Evolutionary conservation across 2,113 vertebrate genomes (phyloP).

Genomic region (Neopipo cinnamomea): DNA sequence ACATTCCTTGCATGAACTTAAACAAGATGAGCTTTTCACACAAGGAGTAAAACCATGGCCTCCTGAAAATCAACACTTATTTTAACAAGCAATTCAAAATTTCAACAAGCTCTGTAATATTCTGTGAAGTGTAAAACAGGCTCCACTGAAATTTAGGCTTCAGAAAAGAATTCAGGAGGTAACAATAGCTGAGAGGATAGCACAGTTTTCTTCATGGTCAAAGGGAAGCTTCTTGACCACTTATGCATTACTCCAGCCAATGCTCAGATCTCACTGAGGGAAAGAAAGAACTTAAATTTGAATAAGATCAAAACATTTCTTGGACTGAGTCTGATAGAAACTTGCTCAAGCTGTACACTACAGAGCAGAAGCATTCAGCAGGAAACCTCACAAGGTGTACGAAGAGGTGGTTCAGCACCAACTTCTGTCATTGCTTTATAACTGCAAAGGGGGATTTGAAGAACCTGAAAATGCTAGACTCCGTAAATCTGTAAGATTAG

Average conservation of each 20-base stretch:
- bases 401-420: neutral
- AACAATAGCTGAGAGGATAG: neutral
- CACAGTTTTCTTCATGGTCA: neutral
- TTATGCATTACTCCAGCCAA: neutral
- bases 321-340: neutral
- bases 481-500: neutral
- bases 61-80: neutral
- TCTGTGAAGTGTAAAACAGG: neutral
- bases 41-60: neutral
- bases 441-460: neutral
- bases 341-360: neutral
- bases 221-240: neutral
- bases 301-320: neutral
- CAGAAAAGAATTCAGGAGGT: neutral
- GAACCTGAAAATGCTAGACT: neutral
- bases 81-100: neutral
- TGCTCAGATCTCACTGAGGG: neutral
- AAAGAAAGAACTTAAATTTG: neutral
- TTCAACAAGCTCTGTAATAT: neutral
- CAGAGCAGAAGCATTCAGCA: neutral
- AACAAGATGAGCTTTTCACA: neutral
- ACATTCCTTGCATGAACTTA: neutral
- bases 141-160: neutral
- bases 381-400: neutral
- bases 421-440: neutral